Base-by-base conservation (phyloP, 2,888 invertebrate genomes). In the Molanna angustata region DNA sequence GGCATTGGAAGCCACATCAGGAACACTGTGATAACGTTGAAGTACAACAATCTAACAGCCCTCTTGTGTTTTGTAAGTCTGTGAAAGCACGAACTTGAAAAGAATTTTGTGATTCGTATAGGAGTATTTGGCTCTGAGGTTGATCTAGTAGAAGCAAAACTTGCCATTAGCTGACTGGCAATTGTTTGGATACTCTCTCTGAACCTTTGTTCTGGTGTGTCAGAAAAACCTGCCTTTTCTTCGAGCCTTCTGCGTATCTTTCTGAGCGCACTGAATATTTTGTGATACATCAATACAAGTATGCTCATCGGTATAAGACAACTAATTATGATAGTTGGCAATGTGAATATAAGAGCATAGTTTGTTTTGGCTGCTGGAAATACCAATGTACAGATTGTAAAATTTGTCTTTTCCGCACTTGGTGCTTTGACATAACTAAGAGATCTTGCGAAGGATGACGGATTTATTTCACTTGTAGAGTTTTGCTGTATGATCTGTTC, bases 1-100 rank as follows among this genome's bases (percentile, higher is more conserved):
- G 78, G 76, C 54, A 80, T 79, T 1, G 80, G 80, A 33, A 79
- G 62, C 80, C 80, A 80, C 80, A 80, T 80, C 9, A 77, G 63
- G n/a, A 80, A 66, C 1, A 80, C 79, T 2, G 78, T 73, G 2
- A 77, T 63, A 9, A 80, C 78, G 63, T 80, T 80, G 35, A 79
- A 64, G 46, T 78, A 68, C 20, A 80, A 65, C 18, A 79, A 69
- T 32, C 79, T 66, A 0, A 80, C 76, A 16, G 78, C 78, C 42
- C 75, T 68, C 16, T 79, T 66, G 63, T 80, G 80, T 58, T 78
- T 79, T 60, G 73, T 70, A 39, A 80, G 64, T 32, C 80, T 52
- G 17, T 52, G 37, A 22, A 54, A 14, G 18, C 53, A 47, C 7
- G 50, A 53, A 16, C 3, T 48, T 4, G 55, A 47, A 0, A 45